phyloP scores from a whole-genome alignment of 2,113 vertebrate species.

The Xenopus laevis region DNA sequence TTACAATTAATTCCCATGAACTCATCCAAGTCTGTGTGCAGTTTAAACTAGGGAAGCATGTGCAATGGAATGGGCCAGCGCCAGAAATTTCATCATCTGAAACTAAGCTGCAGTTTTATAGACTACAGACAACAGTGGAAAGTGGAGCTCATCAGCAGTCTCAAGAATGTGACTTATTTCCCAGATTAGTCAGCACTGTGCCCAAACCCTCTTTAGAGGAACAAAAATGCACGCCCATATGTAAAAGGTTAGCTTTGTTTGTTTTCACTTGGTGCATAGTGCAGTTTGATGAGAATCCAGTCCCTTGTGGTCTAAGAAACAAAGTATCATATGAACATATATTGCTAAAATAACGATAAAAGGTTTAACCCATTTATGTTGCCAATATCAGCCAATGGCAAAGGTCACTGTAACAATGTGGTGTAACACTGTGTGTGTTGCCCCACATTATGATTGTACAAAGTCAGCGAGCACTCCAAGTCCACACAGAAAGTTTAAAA shows the following conservation, averaged over 20 bases:
- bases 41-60: constrained; percentile 26
- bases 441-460: no score
- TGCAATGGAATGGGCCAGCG: constrained; percentile 34
- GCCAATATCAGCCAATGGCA: no score
- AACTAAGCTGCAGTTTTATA: constrained; percentile 30
- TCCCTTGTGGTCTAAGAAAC: background rate
- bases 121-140: constrained; percentile 38
- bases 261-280: constrained; percentile 6
- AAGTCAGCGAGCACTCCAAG: no score
- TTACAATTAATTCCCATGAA: constrained; percentile 1
- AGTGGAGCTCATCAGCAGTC: constrained; percentile 25
- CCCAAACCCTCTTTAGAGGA: constrained; percentile 14
- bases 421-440: no score
- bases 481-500: no score
- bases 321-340: background rate
- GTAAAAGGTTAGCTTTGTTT: constrained; percentile 18
- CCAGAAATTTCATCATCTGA: constrained; percentile 39
- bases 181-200: constrained; percentile 42
- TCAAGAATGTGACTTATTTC: constrained; percentile 37
- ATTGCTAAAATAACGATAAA: background rate
- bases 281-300: background rate
- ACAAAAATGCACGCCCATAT: constrained; percentile 25
- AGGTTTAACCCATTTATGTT: background rate
- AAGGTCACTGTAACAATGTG: no score
- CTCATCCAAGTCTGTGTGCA: background rate